phyloP scores from a whole-genome alignment of 2,113 vertebrate species.

The Equus przewalskii region DNA sequence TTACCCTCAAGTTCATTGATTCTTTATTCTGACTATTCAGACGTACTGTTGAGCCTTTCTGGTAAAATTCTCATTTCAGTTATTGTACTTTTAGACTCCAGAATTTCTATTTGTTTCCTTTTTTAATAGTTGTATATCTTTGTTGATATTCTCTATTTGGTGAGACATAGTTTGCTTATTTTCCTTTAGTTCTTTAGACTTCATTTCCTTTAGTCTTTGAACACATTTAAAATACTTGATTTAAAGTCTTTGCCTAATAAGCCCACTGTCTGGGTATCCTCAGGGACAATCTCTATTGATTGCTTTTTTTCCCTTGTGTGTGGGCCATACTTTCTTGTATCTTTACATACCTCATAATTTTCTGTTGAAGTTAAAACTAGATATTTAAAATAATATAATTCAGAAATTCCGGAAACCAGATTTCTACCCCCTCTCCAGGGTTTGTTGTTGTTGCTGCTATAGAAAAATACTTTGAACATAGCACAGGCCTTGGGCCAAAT shows the following conservation, averaged over 20 bases:
- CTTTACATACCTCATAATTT: neutral
- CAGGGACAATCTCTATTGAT: neutral
- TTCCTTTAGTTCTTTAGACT: slow-evolving; percentile 9
- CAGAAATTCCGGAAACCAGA: neutral
- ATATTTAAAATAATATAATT: slow-evolving; percentile 17
- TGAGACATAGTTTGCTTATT: neutral
- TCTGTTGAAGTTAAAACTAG: slow-evolving; percentile 40
- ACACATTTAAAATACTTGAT: neutral
- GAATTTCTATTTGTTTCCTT: neutral
- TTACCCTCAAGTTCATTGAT: neutral
- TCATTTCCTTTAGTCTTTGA: slow-evolving; percentile 52
- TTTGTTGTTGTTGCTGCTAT: slow-evolving; percentile 3
- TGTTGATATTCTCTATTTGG: neutral
- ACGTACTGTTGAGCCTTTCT: neutral
- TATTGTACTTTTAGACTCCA: neutral
- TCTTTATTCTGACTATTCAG: neutral
- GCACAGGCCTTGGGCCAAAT: neutral
- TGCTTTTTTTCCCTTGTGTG: neutral
- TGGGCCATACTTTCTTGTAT: neutral
- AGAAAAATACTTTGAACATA: slow-evolving; percentile 19
- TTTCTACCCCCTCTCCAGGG: neutral
- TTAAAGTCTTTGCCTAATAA: slow-evolving; percentile 50
- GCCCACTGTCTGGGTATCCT: neutral
- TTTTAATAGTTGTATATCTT: neutral
- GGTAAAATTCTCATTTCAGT: slow-evolving; percentile 8